Evolutionary conservation across 2,888 invertebrate species (phyloP).

Genomic region (Nemotelus nigrinus): DNA sequence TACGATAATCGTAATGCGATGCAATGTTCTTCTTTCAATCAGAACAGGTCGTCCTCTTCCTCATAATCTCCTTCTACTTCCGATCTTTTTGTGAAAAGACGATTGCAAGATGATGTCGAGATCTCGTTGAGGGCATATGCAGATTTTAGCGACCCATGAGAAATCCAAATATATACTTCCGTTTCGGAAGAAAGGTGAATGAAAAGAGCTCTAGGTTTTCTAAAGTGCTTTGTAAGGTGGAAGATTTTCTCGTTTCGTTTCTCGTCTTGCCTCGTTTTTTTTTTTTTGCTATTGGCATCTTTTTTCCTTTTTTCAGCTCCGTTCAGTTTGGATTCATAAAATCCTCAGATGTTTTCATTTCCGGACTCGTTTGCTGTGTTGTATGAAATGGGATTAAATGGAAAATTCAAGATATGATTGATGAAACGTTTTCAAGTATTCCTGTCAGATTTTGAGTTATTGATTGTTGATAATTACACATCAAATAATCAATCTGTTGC

Average conservation of each 20-base stretch:
- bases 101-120: background rate
- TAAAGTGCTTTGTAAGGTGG: constrained; percentile 37
- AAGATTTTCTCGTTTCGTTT: constrained; percentile 22
- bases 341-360: constrained; percentile 45
- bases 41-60: constrained; percentile 25
- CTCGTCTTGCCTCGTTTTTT: constrained; percentile 11
- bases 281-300: constrained; percentile 25
- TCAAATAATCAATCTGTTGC: background rate
- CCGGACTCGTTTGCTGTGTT: constrained; percentile 44
- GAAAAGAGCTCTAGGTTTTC: constrained; percentile 25
- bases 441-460: background rate
- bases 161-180: constrained; percentile 49
- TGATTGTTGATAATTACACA: background rate
- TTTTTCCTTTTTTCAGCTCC: constrained; percentile 13
- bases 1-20: constrained; percentile 2
- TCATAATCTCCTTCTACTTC: constrained; percentile 45
- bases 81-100: constrained; percentile 43
- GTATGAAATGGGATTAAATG: constrained; percentile 32
- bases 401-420: background rate
- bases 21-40: constrained; percentile 1
- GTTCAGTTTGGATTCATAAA: constrained; percentile 20
- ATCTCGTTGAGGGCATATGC: constrained; percentile 29
- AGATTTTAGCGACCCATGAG: constrained; percentile 47
- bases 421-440: background rate
- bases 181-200: constrained; percentile 47